Percentiles rank a stretch among this genome's conserved stretches.
Evolutionary conservation across 2,113 vertebrate species (phyloP).

Genomic region (Stegastes partitus): DNA sequence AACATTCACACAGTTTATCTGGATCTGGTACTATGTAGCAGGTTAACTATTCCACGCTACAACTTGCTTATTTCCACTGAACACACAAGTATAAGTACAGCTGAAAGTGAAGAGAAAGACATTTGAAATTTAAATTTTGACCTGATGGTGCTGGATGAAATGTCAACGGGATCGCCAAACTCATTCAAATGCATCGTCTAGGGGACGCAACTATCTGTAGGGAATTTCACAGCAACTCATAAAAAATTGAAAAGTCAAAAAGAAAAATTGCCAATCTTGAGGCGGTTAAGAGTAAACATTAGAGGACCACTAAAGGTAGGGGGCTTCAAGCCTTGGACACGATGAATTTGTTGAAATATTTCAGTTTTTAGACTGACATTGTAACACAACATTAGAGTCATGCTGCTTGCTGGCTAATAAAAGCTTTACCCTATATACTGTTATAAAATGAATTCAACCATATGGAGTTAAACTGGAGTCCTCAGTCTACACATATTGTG

Average conservation of each 20-base stretch:
- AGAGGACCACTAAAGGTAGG: too few species aligned
- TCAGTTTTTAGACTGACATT: background rate
- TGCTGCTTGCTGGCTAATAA: background rate
- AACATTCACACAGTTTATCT: background rate
- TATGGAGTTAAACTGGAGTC: background rate
- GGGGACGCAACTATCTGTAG: too few species aligned
- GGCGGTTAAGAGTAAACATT: background rate
- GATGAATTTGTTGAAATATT: background rate
- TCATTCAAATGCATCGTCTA: too few species aligned
- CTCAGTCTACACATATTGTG: background rate
- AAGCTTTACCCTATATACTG: background rate
- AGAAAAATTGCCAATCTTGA: background rate
- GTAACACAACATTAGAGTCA: background rate
- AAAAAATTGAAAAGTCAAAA: background rate
- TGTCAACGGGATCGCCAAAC: too few species aligned
- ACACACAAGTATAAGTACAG: background rate
- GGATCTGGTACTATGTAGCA: background rate
- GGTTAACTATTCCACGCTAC: background rate
- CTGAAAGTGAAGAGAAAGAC: background rate
- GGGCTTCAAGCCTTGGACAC: too few species aligned
- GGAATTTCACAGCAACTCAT: background rate
- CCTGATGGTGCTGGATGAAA: too few species aligned
- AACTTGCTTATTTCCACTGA: background rate
- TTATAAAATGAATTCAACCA: slow-evolving; percentile 1
- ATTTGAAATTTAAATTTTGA: too few species aligned